Base-by-base conservation (phyloP, 2,797 vertebrate genomes). In the Cynodonichthys magdalenae region DNA sequence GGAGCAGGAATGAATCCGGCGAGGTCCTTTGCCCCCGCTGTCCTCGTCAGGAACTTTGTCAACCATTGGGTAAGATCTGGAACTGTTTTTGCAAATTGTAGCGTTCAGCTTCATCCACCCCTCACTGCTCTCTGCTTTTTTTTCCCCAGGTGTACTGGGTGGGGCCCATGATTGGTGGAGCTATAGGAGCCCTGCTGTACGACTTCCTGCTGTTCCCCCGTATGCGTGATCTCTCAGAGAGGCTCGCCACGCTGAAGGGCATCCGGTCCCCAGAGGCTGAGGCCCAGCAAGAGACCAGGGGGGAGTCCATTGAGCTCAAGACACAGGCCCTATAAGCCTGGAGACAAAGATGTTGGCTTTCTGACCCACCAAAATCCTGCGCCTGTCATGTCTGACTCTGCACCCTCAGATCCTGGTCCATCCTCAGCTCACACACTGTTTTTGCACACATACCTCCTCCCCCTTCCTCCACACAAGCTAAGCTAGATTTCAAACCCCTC, bases 1-100 rank as follows among this genome's bases (percentile, higher is more conserved):
- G 96, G 97, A 28, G 94, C 95, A 60, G 93, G 96, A 73, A 99
- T 98, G 97, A 98, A 98, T 81, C 97, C 97, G 34, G 97, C 96
- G 4, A 95, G 96, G 59, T 97, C 96, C 71, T 99, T 99, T 17
- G 97, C 96, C 62, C 96, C 96, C 6, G 97, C 97, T 29, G 92
- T 97, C 83, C 91, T 99, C 66, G 90, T 95, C 71, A 94, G 95
- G 88, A 97, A 96, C 87, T 98, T 98, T 82, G 81, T 93, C 80
- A 96, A 98, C 90, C 97, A 98, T 83, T 98, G 97, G 97, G 96
- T 98, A 92, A 95, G 94, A 66, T 49, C 39, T 63, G 15, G 19
- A 9, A 48, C 64, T 45, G 0, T 0, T 15, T 59, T 66, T n/a
- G 28, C 6, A 44, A 44, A 15, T 44, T 15, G 20, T 3, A 4